phyloP scores from a whole-genome alignment of 1,140 invertebrate genomes.

The Drosophila varians region DNA sequence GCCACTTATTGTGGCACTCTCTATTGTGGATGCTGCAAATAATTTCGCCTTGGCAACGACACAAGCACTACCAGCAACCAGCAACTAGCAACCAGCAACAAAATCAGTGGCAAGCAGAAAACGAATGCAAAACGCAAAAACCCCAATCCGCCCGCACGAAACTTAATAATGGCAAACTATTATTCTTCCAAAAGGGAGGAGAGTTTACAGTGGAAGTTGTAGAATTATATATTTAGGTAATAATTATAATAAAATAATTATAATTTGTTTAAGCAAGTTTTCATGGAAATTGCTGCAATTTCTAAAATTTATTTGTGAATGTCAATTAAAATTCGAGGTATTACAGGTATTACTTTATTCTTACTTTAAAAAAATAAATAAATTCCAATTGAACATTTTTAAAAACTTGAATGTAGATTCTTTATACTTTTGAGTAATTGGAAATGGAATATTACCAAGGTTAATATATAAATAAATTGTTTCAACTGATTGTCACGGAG shows the following conservation, averaged over 20 bases:
- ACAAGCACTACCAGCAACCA: constrained; percentile 27
- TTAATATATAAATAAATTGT: no score
- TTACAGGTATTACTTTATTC: no score
- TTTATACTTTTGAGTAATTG: no score
- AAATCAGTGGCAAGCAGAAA: constrained; percentile 30
- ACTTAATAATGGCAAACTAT: constrained; percentile 46
- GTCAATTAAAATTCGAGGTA: no score
- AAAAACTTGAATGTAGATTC: no score
- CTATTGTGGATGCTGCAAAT: constrained; percentile 51
- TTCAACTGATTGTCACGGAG: no score
- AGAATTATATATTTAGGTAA: not conserved
- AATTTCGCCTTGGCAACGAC: constrained; percentile 60
- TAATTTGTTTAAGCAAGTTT: no score
- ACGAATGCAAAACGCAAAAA: constrained; percentile 19
- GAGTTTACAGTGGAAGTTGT: constrained; percentile 5
- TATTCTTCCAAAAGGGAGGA: constrained; percentile 11
- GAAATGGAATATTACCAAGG: no score
- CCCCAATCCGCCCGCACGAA: constrained; percentile 25
- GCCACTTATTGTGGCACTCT: constrained; percentile 36
- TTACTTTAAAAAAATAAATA: not conserved
- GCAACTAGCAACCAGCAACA: constrained; percentile 21
- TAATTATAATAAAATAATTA: no score
- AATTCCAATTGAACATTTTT: no score
- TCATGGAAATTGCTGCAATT: no score
- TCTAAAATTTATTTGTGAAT: no score